Percentiles rank a stretch among this genome's conserved stretches.
Conservation (phyloP, 1,140 invertebrate species). For the Aphelinus certus region DNA sequence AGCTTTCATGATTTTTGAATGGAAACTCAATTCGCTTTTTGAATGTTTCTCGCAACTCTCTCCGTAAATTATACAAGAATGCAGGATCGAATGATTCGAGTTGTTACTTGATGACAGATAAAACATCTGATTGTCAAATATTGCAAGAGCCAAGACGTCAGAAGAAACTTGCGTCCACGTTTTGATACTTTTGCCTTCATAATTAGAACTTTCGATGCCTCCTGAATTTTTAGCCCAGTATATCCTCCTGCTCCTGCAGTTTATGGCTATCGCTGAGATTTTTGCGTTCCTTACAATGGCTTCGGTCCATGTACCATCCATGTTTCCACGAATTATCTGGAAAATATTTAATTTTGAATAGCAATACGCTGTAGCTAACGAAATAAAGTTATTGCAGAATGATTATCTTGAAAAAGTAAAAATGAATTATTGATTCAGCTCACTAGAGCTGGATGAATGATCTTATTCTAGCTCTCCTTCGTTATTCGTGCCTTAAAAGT, state of each 20-base stretch:
- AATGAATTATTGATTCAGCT: background rate
- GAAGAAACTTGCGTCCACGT: background rate
- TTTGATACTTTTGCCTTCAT: background rate
- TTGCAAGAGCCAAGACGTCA: background rate
- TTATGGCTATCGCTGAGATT: background rate
- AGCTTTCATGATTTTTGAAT: slow-evolving; percentile 8
- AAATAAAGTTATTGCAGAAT: background rate
- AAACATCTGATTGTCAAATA: background rate
- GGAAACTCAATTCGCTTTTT: background rate
- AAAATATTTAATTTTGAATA: background rate
- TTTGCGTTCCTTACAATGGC: background rate
- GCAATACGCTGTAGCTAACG: background rate
- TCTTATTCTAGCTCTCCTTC: background rate
- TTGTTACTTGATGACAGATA: background rate
- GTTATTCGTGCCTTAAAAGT: no score
- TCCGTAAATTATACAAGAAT: background rate
- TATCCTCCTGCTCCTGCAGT: background rate
- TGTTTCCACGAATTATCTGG: slow-evolving; percentile 17
- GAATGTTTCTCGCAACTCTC: background rate
- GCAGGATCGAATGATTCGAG: background rate
- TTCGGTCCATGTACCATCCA: background rate
- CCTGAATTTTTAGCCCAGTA: background rate
- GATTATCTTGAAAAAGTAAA: background rate
- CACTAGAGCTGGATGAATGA: background rate
- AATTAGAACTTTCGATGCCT: slow-evolving; percentile 15